Evolutionary conservation across 2,113 vertebrate genomes (phyloP).

Genomic region (Mirounga angustirostris): DNA sequence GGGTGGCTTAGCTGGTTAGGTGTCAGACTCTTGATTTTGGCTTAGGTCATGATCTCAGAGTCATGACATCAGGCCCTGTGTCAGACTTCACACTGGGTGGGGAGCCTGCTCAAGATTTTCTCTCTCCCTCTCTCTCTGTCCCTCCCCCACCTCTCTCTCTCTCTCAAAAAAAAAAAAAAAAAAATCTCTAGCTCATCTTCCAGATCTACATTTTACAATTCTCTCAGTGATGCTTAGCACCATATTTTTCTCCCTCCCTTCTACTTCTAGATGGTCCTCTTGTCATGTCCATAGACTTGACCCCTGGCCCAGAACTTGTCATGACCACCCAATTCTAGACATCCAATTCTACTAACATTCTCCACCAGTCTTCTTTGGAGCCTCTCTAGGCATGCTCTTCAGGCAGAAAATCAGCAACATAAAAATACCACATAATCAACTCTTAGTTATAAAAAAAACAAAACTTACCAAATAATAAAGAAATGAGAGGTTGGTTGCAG

Average conservation of each 20-base stretch:
- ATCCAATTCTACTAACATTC: too few relatives aligned
- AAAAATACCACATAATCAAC: neutral
- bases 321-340: neutral
- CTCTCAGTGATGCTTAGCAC: neutral
- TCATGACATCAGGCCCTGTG: neutral
- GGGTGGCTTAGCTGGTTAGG: neutral
- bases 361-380: neutral
- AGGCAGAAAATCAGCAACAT: neutral
- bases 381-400: too few relatives aligned
- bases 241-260: neutral
- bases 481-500: conserved; percentile 97
- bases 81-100: neutral
- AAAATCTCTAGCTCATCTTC: neutral
- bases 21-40: neutral
- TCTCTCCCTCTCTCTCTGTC: neutral
- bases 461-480: conserved; percentile 95
- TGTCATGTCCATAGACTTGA: neutral
- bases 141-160: neutral
- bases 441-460: neutral
- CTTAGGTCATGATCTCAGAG: neutral
- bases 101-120: neutral
- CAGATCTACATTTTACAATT: neutral
- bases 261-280: neutral
- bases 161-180: neutral
- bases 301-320: neutral